Percentiles rank a stretch among this genome's conserved stretches.
Evolutionary conservation across 2,797 vertebrate species (phyloP).

Genomic region (Chelonia mydas): DNA sequence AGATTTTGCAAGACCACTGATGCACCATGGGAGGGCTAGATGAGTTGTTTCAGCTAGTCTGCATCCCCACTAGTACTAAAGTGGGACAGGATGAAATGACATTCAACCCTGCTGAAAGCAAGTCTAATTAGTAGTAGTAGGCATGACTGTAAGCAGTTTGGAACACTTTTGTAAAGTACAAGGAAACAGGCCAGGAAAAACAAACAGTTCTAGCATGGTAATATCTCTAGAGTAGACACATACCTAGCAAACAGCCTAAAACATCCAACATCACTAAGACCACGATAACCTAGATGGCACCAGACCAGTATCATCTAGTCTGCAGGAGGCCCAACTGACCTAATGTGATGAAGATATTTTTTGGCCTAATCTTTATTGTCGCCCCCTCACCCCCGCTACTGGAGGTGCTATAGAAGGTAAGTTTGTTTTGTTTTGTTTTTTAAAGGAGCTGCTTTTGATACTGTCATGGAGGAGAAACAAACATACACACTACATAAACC

Average conservation of each 20-base stretch:
- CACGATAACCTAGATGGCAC: constrained; percentile 40
- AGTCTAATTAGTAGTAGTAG: not conserved
- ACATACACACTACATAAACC: not conserved
- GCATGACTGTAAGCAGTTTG: not conserved
- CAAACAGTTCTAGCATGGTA: constrained; percentile 28
- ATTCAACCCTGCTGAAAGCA: not conserved
- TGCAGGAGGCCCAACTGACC: constrained; percentile 17
- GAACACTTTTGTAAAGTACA: not conserved
- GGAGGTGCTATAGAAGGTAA: constrained; percentile 32
- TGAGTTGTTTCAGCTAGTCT: rapidly evolving
- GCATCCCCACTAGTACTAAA: not conserved
- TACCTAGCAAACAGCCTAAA: constrained; percentile 31
- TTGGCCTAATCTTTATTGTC: constrained; percentile 38
- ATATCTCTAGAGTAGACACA: constrained; percentile 9
- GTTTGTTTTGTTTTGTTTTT: not conserved
- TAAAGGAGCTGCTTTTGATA: not conserved
- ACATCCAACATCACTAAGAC: constrained; percentile 12
- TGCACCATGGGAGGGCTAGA: rapidly evolving
- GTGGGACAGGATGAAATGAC: not conserved
- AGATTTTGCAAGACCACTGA: not conserved
- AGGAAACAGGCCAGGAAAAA: not conserved
- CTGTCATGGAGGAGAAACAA: not conserved
- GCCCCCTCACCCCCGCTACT: constrained; percentile 33
- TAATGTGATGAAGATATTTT: not conserved
- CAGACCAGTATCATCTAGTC: constrained; percentile 30